Evolutionary conservation across 2,797 vertebrate genomes (phyloP).

Genomic region (Pyrocephalus nanus): DNA sequence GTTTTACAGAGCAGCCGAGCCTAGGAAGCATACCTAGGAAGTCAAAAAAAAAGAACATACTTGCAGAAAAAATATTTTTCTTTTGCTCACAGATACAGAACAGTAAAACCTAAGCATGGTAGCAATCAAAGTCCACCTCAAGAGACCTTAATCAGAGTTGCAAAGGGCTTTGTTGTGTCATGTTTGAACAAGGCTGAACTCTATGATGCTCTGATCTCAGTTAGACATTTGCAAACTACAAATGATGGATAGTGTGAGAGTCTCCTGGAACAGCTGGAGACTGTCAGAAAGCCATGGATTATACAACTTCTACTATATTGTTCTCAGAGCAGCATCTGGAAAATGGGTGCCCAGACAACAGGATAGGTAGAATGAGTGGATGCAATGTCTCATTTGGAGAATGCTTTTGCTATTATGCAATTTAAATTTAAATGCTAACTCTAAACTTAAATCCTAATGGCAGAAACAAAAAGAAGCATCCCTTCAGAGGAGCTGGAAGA

Average conservation of each 20-base stretch:
- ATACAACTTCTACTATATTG: neutral
- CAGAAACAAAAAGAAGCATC: neutral
- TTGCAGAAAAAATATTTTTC: neutral
- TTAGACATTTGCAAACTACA: neutral
- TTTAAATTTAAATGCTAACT: neutral
- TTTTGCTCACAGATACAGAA: neutral
- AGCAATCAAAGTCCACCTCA: neutral
- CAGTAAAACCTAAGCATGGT: neutral
- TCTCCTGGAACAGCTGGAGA: neutral
- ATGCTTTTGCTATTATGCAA: neutral
- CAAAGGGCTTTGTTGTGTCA: neutral
- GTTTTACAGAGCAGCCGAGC: neutral
- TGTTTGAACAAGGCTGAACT: neutral
- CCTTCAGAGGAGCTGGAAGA: neutral
- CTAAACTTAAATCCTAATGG: neutral
- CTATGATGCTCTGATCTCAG: neutral
- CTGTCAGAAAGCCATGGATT: neutral
- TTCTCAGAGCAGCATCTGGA: conserved; percentile 5
- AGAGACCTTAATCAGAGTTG: neutral
- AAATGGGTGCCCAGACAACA: neutral
- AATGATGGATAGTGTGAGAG: neutral
- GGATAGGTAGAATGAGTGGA: neutral
- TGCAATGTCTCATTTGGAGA: neutral
- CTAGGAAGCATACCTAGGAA: neutral
- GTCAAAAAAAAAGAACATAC: neutral